Evolutionary conservation across 2,888 invertebrate genomes (phyloP), one percentile per base, ranked within the genome.

Genomic region (Zeuzera pyrina): DNA sequence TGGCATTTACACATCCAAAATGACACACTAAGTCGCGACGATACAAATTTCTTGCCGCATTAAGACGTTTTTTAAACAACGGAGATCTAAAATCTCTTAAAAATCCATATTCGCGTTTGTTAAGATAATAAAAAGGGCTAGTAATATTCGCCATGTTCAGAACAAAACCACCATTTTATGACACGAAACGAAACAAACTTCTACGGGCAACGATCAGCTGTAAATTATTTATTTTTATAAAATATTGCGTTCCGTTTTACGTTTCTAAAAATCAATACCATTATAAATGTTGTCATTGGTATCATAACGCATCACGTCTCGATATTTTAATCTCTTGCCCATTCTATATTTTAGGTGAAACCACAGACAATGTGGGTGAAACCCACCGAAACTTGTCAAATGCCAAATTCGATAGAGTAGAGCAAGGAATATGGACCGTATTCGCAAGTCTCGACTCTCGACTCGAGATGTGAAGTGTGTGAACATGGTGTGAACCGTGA

Each of bases 1-100:
- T 92, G 41, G 97, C 96, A 86, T 97, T 97, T 35, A 97, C 95
- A 87, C 97, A 97, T 58, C 97, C 97, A 85, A 90, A 97, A 85
- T 97, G 97, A 45, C 93, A 92, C 45, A 90, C 85, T 35, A 97
- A 86, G 78, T 97, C 93, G 56, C 91, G 91, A 50, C 91, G 88
- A 71, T 89, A 95, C 24, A 96, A 85, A 79, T 90, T 92, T 62
- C 88, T 88, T 4, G 92, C 91, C 37, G 84, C 84, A 34, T 84
- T 78, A 40, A 92, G 79, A 40, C 92, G 88, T 44, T 85, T 83
- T 39, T 73, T 73, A 55, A 89, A 87, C 43, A 90, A 76, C 40
- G 84, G 84, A 35, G 87, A 85, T 63, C 86, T 87, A 41, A 89
- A 74, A 62, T 86, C 68, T 36, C 85, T 58, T 49, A 83, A 67